These are phyloP conservation scores for Cyprinodon brontotheroides DNA, from an alignment of 2,113 vertebrate species.

Conservation along the genomic window DNA sequence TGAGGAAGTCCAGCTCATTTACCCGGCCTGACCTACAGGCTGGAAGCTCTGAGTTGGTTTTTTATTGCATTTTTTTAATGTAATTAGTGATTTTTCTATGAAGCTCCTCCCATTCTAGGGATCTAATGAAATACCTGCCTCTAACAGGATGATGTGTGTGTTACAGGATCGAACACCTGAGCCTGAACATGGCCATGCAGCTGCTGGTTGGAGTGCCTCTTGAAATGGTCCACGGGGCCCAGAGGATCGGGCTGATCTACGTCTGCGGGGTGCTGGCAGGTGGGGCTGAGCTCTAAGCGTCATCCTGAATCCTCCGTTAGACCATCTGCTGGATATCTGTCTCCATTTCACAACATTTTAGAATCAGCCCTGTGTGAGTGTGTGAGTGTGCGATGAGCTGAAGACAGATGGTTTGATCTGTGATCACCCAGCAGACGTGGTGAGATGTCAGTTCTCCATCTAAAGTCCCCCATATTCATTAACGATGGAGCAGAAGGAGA, in stretches of 20 bases:
- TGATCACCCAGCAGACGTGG: conserved; percentile 38
- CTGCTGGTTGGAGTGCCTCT: conserved; percentile 95
- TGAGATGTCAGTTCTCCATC: conserved; percentile 38
- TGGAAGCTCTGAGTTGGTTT: no score
- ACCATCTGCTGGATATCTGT: conserved; percentile 49
- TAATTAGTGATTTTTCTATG: no score
- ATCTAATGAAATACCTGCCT: background rate
- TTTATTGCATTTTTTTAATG: no score
- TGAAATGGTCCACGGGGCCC: conserved; percentile 97
- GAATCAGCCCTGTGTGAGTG: conserved; percentile 20
- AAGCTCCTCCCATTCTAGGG: no score
- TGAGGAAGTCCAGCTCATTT: no score
- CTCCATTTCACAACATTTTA: conserved; percentile 33
- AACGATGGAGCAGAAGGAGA: conserved; percentile 29
- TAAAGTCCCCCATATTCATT: conserved; percentile 32
- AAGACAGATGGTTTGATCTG: conserved; percentile 68
- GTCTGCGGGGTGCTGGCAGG: conserved; percentile 95
- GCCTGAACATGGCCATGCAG: conserved; percentile 94
- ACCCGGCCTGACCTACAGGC: no score
- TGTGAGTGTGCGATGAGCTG: conserved; percentile 14
- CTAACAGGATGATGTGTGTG: conserved; percentile 50
- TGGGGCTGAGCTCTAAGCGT: conserved; percentile 56
- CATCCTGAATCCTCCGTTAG: conserved; percentile 8
- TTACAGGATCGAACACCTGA: conserved; percentile 93
- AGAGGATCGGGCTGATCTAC: conserved; percentile 92